Conservation (phyloP, 2,888 invertebrate genomes). For the Cancer borealis region DNA sequence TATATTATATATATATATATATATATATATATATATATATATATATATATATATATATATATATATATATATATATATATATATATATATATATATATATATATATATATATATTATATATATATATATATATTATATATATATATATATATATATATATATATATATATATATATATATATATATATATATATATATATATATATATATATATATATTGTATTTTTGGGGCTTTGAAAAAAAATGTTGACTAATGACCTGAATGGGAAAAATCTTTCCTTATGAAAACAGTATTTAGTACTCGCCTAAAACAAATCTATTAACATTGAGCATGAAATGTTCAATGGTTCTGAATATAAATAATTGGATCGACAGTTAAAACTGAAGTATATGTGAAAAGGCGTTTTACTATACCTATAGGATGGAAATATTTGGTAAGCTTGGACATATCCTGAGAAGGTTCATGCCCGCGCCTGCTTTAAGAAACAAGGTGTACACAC, state of each 20-base stretch:
- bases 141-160: too few relatives aligned
- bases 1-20: too few relatives aligned
- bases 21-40: too few relatives aligned
- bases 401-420: neutral
- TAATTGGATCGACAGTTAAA: neutral
- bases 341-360: neutral
- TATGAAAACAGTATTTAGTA: neutral
- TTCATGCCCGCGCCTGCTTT: neutral
- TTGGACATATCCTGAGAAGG: neutral
- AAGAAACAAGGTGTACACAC: neutral
- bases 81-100: too few relatives aligned
- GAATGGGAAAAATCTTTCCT: too few relatives aligned
- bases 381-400: neutral
- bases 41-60: too few relatives aligned
- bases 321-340: neutral
- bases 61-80: too few relatives aligned
- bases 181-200: too few relatives aligned
- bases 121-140: too few relatives aligned
- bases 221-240: neutral
- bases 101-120: too few relatives aligned
- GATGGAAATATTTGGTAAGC: neutral
- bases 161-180: too few relatives aligned
- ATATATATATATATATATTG: too few relatives aligned
- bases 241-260: neutral
- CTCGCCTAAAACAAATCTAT: neutral